phyloP scores from a whole-genome alignment of 1,140 invertebrate species.

The Trichonephila clavata region DNA sequence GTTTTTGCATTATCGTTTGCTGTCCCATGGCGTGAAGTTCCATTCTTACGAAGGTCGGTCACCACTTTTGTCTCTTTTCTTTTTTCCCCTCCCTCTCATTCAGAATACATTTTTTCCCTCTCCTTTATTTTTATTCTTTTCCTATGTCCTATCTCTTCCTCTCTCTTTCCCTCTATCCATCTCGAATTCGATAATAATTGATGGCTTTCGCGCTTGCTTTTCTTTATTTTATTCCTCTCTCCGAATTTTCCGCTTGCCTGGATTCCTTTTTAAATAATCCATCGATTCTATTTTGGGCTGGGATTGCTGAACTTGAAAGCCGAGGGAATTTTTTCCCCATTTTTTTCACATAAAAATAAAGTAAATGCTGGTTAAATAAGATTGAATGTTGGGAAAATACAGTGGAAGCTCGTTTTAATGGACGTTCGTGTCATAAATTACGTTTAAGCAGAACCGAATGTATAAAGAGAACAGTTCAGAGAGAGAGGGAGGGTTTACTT shows the following conservation, averaged over 20 bases:
- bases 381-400: background rate
- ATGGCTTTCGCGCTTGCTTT: constrained; percentile 20
- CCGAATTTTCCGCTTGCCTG: constrained; percentile 41
- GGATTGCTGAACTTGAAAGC: constrained; percentile 48
- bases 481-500: too few species aligned
- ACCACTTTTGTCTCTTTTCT: constrained; percentile 48
- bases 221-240: constrained; percentile 8
- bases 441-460: too few species aligned
- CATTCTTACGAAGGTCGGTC: constrained; percentile 51
- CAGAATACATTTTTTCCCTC: background rate
- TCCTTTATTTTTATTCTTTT: background rate
- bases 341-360: too few species aligned
- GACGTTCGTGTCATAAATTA: too few species aligned
- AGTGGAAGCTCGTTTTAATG: background rate
- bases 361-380: too few species aligned
- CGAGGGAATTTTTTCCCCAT: too few species aligned
- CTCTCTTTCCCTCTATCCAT: background rate
- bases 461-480: too few species aligned
- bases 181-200: constrained; percentile 66
- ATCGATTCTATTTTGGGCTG: constrained; percentile 28
- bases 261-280: constrained; percentile 51
- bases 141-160: background rate
- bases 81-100: background rate
- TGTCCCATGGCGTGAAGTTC: constrained; percentile 31
- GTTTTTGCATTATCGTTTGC: constrained; percentile 71